phyloP scores from a whole-genome alignment of 2,888 invertebrate genomes.

The Tuberolachnus salignus region DNA sequence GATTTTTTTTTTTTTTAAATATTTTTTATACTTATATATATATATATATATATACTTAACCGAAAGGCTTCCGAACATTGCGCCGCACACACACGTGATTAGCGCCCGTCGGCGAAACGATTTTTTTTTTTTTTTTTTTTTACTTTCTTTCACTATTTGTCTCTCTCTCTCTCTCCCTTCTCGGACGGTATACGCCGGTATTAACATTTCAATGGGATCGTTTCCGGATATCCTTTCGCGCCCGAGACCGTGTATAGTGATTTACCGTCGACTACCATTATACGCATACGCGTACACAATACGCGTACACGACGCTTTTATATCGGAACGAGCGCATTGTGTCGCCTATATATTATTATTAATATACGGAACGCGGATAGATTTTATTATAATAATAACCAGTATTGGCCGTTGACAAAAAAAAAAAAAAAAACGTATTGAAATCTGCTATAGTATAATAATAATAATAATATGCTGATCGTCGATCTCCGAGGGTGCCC shows the following conservation, averaged over 20 bases:
- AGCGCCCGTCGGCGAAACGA: slow-evolving; percentile 50
- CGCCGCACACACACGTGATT: slow-evolving; percentile 34
- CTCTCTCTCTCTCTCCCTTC: neutral
- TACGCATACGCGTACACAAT: neutral
- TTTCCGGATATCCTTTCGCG: slow-evolving; percentile 29
- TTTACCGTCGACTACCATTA: slow-evolving; percentile 2
- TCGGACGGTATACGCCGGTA: slow-evolving; percentile 34
- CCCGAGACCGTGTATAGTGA: slow-evolving; percentile 2
- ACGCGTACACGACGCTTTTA: too few relatives aligned
- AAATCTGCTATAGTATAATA: neutral
- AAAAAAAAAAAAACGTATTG: too few relatives aligned
- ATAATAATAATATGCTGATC: too few relatives aligned
- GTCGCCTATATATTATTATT: too few relatives aligned
- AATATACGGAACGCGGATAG: too few relatives aligned
- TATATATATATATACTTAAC: neutral
- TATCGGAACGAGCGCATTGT: too few relatives aligned
- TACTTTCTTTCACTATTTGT: neutral
- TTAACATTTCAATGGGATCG: slow-evolving; percentile 50
- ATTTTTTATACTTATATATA: too few relatives aligned
- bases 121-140: slow-evolving; percentile 23
- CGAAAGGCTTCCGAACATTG: neutral
- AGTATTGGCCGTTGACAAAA: too few relatives aligned
- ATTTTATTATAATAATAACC: too few relatives aligned
- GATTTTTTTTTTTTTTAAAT: slow-evolving; percentile 12
- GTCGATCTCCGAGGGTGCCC: too few relatives aligned